Percentiles rank a stretch among this genome's conserved stretches.
phyloP scores from a whole-genome alignment of 2,888 invertebrate species.

The Nemotelus nigrinus region DNA sequence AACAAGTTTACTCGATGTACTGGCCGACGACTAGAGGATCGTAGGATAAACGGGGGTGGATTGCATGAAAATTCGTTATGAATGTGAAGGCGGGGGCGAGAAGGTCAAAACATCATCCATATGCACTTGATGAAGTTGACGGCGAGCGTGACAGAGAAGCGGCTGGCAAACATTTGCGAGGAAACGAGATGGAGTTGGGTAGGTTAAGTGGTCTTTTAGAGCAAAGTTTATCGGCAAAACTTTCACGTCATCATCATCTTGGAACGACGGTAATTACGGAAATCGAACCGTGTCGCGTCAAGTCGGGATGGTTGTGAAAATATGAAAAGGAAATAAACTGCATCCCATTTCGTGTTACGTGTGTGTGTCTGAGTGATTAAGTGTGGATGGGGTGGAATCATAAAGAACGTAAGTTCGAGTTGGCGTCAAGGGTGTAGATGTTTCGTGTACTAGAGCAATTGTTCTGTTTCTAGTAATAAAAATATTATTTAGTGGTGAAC shows the following conservation, averaged over 20 bases:
- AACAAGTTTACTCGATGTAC: background rate
- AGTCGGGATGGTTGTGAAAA: too few species aligned
- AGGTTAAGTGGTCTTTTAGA: constrained; percentile 9
- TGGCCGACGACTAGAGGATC: background rate
- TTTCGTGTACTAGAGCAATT: too few species aligned
- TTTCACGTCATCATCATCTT: background rate
- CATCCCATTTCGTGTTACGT: too few species aligned
- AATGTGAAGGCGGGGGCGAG: background rate
- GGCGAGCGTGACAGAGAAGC: constrained; percentile 6
- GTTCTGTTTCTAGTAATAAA: too few species aligned
- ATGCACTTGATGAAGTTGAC: background rate
- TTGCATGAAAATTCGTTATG: background rate
- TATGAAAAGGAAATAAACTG: too few species aligned
- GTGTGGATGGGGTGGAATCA: too few species aligned
- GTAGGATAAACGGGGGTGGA: background rate
- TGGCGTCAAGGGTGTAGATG: too few species aligned
- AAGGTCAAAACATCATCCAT: background rate
- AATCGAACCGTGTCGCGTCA: too few species aligned
- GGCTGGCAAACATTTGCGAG: background rate
- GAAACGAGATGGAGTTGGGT: background rate
- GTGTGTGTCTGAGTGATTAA: too few species aligned
- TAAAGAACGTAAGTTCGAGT: too few species aligned
- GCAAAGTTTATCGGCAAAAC: constrained; percentile 11
- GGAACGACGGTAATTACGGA: too few species aligned
- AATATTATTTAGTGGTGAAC: too few species aligned